Conservation (phyloP, 2,888 invertebrate species). For the Operophtera brumata region DNA sequence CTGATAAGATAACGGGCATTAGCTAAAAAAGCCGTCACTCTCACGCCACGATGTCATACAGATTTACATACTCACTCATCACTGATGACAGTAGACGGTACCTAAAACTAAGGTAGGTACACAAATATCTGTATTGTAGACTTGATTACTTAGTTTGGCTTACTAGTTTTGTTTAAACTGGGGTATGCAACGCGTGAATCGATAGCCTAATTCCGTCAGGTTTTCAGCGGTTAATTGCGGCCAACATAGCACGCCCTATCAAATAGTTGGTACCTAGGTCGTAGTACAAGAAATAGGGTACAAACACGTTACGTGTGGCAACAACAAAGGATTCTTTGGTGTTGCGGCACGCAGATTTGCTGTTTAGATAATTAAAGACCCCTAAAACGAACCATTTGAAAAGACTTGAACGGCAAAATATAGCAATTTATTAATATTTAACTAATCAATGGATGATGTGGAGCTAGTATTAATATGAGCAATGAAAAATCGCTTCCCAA, state of each 20-base stretch:
- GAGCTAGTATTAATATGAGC: too few species aligned
- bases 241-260: not conserved
- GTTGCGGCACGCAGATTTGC: too few species aligned
- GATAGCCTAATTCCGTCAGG: slow-evolving; percentile 25
- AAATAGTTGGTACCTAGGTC: not conserved
- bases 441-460: too few species aligned
- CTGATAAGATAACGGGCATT: slow-evolving; percentile 48
- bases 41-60: slow-evolving; percentile 6
- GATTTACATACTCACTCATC: slow-evolving; percentile 28
- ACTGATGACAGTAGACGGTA: slow-evolving; percentile 36
- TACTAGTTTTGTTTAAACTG: slow-evolving; percentile 22
- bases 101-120: not conserved
- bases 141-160: slow-evolving; percentile 19
- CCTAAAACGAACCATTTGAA: too few species aligned
- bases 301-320: too few species aligned
- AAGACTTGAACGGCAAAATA: too few species aligned
- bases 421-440: too few species aligned
- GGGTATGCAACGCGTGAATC: slow-evolving; percentile 23
- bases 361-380: too few species aligned
- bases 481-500: too few species aligned
- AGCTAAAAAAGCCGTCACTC: slow-evolving; percentile 37
- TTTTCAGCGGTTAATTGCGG: slow-evolving; percentile 16
- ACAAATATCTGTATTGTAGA: slow-evolving; percentile 25
- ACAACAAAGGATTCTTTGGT: too few species aligned
- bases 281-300: too few species aligned